phyloP scores from a whole-genome alignment of 2,113 vertebrate genomes.

The Probosciger aterrimus region DNA sequence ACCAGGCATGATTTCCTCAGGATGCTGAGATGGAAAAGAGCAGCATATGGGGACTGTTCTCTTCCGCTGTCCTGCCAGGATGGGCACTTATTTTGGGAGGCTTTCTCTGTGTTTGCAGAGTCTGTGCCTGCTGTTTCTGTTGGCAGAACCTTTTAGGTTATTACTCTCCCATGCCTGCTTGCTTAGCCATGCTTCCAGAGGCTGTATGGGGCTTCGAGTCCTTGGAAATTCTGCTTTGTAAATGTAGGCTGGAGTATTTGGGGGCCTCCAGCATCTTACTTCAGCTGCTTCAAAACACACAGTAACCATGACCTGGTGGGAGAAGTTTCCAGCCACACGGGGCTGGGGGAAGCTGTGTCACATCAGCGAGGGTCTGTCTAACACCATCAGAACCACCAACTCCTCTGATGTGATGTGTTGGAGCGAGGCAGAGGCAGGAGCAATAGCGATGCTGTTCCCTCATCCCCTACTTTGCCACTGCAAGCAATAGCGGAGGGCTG shows the following conservation, averaged over 20 bases:
- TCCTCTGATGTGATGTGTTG: neutral
- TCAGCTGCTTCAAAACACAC: neutral
- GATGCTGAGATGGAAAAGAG: neutral
- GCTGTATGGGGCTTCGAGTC: neutral
- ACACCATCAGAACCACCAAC: neutral
- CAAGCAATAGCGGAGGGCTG: neutral
- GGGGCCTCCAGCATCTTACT: neutral
- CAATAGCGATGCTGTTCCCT: neutral
- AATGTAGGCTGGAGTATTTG: neutral
- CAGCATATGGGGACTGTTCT: slow-evolving; percentile 32
- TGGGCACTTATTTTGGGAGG: neutral
- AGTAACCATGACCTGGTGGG: accelerated
- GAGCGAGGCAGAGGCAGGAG: neutral
- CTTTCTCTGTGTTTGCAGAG: neutral
- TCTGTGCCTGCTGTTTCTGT: neutral
- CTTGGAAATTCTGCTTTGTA: neutral
- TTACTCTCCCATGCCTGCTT: neutral
- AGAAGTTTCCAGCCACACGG: accelerated
- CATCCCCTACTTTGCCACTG: neutral
- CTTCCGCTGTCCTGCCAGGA: neutral
- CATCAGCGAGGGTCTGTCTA: accelerated
- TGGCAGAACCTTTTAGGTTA: slow-evolving; percentile 3
- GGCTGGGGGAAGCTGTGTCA: neutral
- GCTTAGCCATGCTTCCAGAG: neutral
- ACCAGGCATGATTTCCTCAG: neutral